Evolutionary conservation across 2,113 vertebrate genomes (phyloP).

Genomic region (Eidolon helvum): DNA sequence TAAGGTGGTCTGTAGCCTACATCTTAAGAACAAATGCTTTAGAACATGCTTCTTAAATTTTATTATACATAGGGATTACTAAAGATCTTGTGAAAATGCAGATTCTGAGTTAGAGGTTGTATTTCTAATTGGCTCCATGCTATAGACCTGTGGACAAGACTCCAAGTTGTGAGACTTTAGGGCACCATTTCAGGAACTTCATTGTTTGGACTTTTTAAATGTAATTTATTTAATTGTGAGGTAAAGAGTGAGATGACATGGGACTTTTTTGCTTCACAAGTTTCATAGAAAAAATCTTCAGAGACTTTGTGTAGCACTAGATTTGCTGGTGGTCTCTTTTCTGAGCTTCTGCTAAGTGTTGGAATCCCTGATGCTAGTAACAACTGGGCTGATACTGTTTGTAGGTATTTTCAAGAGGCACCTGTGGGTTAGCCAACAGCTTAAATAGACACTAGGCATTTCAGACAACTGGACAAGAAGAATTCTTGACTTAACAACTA

Average conservation of each 20-base stretch:
- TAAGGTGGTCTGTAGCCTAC: not conserved
- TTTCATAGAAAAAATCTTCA: not conserved
- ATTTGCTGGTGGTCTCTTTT: not conserved
- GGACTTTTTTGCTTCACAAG: not conserved
- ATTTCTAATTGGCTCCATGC: not conserved
- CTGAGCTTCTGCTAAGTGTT: not conserved
- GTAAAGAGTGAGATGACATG: not conserved
- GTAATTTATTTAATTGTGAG: not conserved
- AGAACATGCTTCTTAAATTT: not conserved
- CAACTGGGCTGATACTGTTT: not conserved
- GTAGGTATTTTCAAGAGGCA: not conserved
- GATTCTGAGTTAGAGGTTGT: not conserved
- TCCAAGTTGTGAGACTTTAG: not conserved
- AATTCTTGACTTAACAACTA: not conserved
- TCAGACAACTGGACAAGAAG: not conserved
- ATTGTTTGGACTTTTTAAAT: not conserved
- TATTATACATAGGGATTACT: not conserved
- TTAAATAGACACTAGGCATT: not conserved
- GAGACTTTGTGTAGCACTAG: not conserved
- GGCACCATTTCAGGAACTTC: not conserved
- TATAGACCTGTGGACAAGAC: not conserved
- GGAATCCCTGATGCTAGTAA: not conserved
- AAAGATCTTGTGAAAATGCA: not conserved
- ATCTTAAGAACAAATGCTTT: conserved; percentile 38
- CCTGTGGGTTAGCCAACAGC: not conserved